phyloP scores from a whole-genome alignment of 2,888 invertebrate species.

The Carterocephalus palaemon region DNA sequence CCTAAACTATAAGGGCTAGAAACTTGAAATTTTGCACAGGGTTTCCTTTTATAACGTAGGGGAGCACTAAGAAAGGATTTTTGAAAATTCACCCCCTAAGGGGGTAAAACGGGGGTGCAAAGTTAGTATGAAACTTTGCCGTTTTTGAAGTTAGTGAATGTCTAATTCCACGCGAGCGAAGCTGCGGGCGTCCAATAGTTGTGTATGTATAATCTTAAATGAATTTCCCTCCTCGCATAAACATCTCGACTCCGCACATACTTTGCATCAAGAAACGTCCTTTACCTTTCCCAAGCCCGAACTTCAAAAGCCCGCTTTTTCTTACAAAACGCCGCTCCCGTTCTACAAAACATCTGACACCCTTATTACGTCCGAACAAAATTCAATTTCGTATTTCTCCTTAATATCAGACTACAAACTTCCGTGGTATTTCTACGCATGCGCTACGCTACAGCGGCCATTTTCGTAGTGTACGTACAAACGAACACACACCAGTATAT shows the following conservation, averaged over 20 bases:
- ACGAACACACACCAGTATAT: slow-evolving; percentile 29
- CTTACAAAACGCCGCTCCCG: slow-evolving; percentile 33
- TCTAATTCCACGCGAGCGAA: no score
- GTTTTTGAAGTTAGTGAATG: no score
- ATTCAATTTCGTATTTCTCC: slow-evolving; percentile 26
- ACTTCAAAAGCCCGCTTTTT: slow-evolving; percentile 67
- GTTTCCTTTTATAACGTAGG: no score
- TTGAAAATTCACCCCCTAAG: no score
- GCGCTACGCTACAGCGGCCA: slow-evolving; percentile 63
- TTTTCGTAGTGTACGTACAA: slow-evolving; percentile 64
- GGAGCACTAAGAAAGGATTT: no score
- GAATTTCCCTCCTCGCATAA: slow-evolving; percentile 13
- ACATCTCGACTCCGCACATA: slow-evolving; percentile 14
- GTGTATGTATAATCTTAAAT: slow-evolving; percentile 4
- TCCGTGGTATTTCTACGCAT: slow-evolving; percentile 43
- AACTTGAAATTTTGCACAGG: no score
- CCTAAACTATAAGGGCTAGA: no score
- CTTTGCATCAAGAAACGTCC: slow-evolving; percentile 49
- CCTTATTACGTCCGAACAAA: slow-evolving; percentile 25
- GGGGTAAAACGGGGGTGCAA: no score
- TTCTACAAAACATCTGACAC: slow-evolving; percentile 2
- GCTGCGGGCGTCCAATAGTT: no score
- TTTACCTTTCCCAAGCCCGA: slow-evolving; percentile 68
- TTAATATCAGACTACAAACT: slow-evolving; percentile 9
- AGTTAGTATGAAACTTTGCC: no score